A percentile compares a stretch with the other conserved stretches of the same genome.
Conservation (phyloP, 1,140 invertebrate genomes). For the Cydia pomonella region DNA sequence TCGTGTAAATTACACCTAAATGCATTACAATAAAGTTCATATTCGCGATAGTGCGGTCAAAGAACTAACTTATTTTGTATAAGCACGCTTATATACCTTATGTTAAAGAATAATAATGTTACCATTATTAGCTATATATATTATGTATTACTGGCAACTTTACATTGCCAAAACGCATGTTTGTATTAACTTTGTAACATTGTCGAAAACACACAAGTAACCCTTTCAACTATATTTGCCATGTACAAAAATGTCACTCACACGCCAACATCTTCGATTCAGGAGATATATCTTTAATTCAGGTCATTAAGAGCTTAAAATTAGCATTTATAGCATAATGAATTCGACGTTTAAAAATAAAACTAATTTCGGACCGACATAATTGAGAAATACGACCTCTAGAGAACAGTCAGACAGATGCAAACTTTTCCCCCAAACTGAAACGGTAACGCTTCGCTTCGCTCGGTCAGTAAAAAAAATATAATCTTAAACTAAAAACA, state of each 20-base stretch:
- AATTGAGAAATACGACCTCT: too few relatives aligned
- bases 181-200: neutral
- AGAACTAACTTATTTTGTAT: conserved; percentile 11
- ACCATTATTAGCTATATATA: conserved; percentile 24
- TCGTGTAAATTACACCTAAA: neutral
- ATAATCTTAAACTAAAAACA: too few relatives aligned
- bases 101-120: conserved; percentile 6
- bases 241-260: neutral
- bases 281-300: neutral
- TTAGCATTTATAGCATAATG: neutral
- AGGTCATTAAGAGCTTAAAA: neutral
- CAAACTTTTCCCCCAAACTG: too few relatives aligned
- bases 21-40: neutral
- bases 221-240: neutral
- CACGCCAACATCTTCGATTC: neutral
- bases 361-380: too few relatives aligned
- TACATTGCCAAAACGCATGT: conserved; percentile 13
- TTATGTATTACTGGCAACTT: conserved; percentile 26
- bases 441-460: too few relatives aligned
- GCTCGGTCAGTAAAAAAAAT: too few relatives aligned
- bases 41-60: neutral
- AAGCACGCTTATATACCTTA: conserved; percentile 16
- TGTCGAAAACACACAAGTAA: neutral
- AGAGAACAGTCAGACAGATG: too few relatives aligned
- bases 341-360: too few relatives aligned